phyloP scores from a whole-genome alignment of 2,888 invertebrate genomes.

The Sericinus montela region DNA sequence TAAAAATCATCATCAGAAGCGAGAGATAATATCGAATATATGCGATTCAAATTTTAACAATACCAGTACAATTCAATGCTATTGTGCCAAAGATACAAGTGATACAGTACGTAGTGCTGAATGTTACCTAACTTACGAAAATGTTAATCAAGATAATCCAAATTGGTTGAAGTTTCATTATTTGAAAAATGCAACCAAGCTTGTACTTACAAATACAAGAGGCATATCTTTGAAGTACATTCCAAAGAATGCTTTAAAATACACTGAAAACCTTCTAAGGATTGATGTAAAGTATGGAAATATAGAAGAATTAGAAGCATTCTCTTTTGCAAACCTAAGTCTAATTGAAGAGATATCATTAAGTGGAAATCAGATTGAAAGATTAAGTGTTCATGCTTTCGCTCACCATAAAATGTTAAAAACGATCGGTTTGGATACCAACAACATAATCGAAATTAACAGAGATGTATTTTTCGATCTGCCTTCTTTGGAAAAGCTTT shows the following conservation, averaged over 20 bases:
- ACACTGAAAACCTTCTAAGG: constrained; percentile 73
- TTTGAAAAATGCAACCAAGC: constrained; percentile 80
- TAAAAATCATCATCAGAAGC: constrained; percentile 37
- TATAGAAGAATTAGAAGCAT: constrained; percentile 82
- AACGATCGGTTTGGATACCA: constrained; percentile 83
- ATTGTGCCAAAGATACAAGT: constrained; percentile 40
- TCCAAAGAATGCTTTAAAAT: constrained; percentile 82
- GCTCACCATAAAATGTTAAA: constrained; percentile 82
- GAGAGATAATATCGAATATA: constrained; percentile 40
- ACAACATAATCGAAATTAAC: constrained; percentile 85
- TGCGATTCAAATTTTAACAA: constrained; percentile 53
- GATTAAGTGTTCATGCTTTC: constrained; percentile 82
- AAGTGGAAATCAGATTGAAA: constrained; percentile 82
- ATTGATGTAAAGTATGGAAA: constrained; percentile 84
- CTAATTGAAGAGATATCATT: constrained; percentile 82
- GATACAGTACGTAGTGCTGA: constrained; percentile 80
- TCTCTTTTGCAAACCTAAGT: constrained; percentile 85
- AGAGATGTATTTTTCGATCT: constrained; percentile 86
- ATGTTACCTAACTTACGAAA: constrained; percentile 83
- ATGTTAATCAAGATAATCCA: constrained; percentile 77
- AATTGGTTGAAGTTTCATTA: constrained; percentile 83
- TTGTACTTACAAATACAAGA: constrained; percentile 83
- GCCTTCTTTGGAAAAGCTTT: constrained; percentile 84
- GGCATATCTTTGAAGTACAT: constrained; percentile 82
- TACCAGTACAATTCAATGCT: constrained; percentile 57